These are phyloP conservation scores for Tragopan temminckii DNA, from an alignment of 2,797 vertebrate species.

Conservation along the genomic window DNA sequence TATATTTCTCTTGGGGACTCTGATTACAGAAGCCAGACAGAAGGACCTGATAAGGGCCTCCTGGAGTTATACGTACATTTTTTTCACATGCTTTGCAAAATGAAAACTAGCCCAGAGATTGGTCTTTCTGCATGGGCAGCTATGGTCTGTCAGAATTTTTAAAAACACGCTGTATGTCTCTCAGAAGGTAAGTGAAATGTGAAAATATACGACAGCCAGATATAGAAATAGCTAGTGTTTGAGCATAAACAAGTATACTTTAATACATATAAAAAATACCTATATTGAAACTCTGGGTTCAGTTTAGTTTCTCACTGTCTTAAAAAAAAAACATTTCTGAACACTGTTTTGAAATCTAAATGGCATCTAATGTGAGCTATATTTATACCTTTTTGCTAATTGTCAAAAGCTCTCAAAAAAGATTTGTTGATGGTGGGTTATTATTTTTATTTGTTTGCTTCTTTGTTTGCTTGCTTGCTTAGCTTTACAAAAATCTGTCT, in stretches of 20 bases:
- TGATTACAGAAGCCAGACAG: neutral
- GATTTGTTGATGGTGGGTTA: neutral
- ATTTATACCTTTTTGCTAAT: neutral
- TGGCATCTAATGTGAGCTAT: neutral
- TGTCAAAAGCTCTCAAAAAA: neutral
- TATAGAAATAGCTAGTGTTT: neutral
- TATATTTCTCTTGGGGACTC: neutral
- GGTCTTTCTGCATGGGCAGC: constrained; percentile 21
- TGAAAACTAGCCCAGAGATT: neutral
- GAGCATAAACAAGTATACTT: constrained; percentile 24
- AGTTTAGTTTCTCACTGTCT: neutral
- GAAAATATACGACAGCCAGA: constrained; percentile 18
- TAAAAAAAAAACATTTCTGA: neutral
- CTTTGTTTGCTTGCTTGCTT: neutral
- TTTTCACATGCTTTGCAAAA: neutral
- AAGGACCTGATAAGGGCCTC: neutral
- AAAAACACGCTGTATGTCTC: neutral
- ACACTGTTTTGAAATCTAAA: neutral
- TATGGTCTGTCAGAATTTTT: constrained; percentile 16
- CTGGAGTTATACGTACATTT: neutral
- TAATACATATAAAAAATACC: neutral
- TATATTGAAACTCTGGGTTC: neutral
- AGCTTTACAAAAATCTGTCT: neutral
- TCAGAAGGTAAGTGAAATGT: constrained; percentile 41
- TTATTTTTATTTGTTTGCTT: neutral